A percentile compares a stretch with the other conserved stretches of the same genome.
These are phyloP conservation scores for Gymnogyps californianus DNA, from an alignment of 2,113 vertebrate species.

Conservation along the genomic window DNA sequence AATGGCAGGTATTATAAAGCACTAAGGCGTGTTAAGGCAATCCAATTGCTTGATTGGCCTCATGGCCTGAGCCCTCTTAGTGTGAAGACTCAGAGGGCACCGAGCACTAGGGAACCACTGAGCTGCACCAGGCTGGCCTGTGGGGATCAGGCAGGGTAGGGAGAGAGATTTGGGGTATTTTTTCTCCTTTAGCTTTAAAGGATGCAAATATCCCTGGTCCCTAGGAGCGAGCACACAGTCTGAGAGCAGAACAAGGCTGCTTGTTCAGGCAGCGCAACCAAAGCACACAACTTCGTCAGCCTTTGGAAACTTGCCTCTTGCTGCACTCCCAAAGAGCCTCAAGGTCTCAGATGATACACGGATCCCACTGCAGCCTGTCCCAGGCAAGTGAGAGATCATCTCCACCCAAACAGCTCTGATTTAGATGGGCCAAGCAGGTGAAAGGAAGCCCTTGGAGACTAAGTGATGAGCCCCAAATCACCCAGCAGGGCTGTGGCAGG, in stretches of 20 bases:
- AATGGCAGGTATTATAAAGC: slow-evolving; percentile 34
- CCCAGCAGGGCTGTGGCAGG: background rate
- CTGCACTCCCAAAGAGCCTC: background rate
- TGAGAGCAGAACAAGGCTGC: background rate
- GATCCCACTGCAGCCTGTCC: background rate
- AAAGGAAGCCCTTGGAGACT: background rate
- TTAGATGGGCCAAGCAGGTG: background rate
- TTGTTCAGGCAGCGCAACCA: background rate
- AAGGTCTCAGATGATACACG: background rate
- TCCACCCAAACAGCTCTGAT: background rate
- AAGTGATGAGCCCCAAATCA: background rate
- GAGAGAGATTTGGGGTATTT: background rate
- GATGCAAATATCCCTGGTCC: background rate
- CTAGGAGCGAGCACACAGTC: background rate
- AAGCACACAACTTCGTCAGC: background rate
- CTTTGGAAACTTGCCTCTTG: background rate
- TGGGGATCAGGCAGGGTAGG: background rate
- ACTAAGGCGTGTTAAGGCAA: slow-evolving; percentile 35
- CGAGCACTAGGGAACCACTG: background rate
- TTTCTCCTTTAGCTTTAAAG: background rate
- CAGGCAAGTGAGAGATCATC: background rate
- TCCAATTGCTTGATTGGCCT: slow-evolving; percentile 8
- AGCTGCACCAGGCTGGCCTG: background rate
- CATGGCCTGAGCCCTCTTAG: background rate
- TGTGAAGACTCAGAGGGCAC: background rate